Conservation (phyloP, 2,113 vertebrate species). For the Halichoerus grypus region DNA sequence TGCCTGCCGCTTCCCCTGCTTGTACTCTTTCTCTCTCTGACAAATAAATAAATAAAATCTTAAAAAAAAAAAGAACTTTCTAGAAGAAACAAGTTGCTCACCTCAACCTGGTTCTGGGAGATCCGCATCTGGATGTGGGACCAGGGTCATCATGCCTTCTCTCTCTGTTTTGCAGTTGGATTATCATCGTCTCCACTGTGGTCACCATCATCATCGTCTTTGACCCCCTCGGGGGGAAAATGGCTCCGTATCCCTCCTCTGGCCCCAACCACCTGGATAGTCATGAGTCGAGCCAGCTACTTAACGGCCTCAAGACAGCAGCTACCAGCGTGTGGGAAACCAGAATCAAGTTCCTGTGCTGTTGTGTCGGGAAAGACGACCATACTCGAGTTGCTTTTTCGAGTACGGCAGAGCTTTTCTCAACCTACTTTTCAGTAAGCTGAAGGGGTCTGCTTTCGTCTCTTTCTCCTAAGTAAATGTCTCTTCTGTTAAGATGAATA, state of each 20-base stretch:
- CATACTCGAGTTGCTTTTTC: constrained; percentile 94
- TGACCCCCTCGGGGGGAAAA: constrained; percentile 93
- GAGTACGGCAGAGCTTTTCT: constrained; percentile 94
- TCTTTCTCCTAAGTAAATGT: background rate
- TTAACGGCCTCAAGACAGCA: constrained; percentile 91
- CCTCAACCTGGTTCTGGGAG: background rate
- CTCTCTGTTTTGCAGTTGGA: constrained; percentile 90
- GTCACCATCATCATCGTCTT: constrained; percentile 94
- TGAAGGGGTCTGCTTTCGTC: background rate
- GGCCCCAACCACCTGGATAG: constrained; percentile 87
- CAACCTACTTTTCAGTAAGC: constrained; percentile 94
- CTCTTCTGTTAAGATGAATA: background rate
- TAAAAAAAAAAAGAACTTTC: background rate
- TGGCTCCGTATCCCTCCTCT: constrained; percentile 26
- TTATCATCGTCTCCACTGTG: constrained; percentile 92
- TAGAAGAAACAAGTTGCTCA: background rate
- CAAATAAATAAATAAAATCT: too few species aligned
- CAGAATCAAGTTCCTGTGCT: constrained; percentile 93
- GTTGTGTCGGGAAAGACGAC: constrained; percentile 95
- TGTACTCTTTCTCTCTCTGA: too few species aligned
- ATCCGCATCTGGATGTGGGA: accelerated
- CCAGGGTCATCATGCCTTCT: background rate
- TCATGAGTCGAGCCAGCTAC: constrained; percentile 91
- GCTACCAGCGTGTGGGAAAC: constrained; percentile 96
- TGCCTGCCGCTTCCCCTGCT: too few species aligned